Evolutionary conservation across 2,797 vertebrate genomes (phyloP), one percentile per base, ranked within the genome.

Genomic region (Pelochelys cantorii): DNA sequence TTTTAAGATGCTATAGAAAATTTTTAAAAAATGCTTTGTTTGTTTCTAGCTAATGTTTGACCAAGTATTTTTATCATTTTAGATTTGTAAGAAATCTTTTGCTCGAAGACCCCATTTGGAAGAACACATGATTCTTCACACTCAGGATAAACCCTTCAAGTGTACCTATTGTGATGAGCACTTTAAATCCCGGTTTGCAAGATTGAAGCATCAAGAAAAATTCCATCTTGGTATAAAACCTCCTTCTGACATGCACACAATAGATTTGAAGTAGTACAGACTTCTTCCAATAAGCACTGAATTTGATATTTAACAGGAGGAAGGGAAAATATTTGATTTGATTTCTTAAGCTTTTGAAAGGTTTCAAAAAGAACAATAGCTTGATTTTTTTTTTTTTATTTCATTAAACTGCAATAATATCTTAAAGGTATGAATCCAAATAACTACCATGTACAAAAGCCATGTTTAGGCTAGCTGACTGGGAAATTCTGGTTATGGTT

Each of bases 51-150:
- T 82, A 62, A 68, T 85, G n/a, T 89, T 92, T 96, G 75, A 87
- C 68, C 59, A 89, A 81, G 2, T 84, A 1, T 84, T 4, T 48
- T 81, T 96, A 11, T 86, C 42, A 11, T 93, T 96, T 88, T 97
- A 99, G 99, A 98, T 99, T 96, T 99, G 99, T 96, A 98, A 99
- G 96, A 99, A 99, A 96, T 99, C 98, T 75, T 99, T 99, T 97
- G 99, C 98, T 80, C 98, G 99, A 86, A 98, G 99, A 93, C 99
- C 99, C 88, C 99, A 99, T 86, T 98, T 99, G 94, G 98, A 99
- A 94, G 99, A 99, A 93, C 99, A 99, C 96, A 99, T 99, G 99
- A 99, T 99, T 93, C 98, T 99, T 71, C 99, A 99, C 97, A 99
- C 99, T 89, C 99, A 99, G 96, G 99, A 99, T 96, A 99, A 99